Evolutionary conservation across 2,113 vertebrate species (phyloP).

Genomic region (Calypte anna): DNA sequence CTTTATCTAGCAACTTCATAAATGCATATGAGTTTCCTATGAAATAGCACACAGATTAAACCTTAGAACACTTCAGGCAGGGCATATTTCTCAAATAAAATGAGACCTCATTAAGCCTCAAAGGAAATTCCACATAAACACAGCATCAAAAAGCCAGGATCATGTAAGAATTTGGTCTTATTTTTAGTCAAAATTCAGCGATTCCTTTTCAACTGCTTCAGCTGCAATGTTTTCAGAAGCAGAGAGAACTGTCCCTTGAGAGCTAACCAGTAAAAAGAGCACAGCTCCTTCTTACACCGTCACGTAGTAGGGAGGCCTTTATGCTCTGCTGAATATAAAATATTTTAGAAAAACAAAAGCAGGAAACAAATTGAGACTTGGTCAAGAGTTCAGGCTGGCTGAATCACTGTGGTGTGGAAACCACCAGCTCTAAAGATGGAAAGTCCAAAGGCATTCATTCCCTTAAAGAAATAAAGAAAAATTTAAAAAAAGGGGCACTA

Average conservation of each 20-base stretch:
- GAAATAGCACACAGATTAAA: not conserved
- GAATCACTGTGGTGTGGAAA: conserved; percentile 57
- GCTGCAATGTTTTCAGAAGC: not conserved
- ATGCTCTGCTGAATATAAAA: not conserved
- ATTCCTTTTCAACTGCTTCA: not conserved
- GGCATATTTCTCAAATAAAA: conserved; percentile 1
- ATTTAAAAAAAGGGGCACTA: not conserved
- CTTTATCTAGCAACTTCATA: not conserved
- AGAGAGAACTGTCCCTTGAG: not conserved
- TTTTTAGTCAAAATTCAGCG: not conserved
- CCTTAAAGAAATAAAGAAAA: not conserved
- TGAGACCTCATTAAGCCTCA: not conserved
- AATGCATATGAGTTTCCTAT: not conserved
- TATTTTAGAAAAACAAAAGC: conserved; percentile 53
- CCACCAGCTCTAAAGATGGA: conserved; percentile 43
- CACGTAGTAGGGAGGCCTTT: not conserved
- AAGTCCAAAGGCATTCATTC: not conserved
- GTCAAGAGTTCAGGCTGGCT: conserved; percentile 38
- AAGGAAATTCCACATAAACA: not conserved
- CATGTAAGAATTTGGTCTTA: not conserved
- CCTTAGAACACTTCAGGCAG: not conserved
- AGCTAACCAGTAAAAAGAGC: not conserved
- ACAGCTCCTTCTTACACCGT: not conserved
- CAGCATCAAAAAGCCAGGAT: not conserved
- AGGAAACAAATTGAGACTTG: conserved; percentile 48